Base-by-base conservation (phyloP, 2,113 vertebrate genomes). In the Peucedramus taeniatus region DNA sequence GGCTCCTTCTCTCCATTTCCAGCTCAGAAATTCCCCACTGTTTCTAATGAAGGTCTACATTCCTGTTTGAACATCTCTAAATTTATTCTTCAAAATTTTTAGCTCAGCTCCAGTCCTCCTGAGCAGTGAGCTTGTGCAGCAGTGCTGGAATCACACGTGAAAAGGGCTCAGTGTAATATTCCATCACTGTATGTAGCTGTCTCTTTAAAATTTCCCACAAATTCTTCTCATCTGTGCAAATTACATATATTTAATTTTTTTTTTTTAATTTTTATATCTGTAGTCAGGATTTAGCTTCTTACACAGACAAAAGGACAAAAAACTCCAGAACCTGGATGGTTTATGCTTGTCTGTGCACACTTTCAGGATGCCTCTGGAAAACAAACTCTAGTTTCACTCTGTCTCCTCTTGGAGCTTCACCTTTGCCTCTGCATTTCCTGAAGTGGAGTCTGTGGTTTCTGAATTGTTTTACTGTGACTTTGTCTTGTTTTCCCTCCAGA, bases 351-450 rank as follows among this genome's bases (percentile, higher is more conserved):
- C 50, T 57, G 7, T 20, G 26, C 37, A 37, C 61, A 44, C 64
- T 83, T 84, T 59, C 45, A 42, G n/a, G 39, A 47, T 47, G 20
- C 11, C 35, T 47, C 90, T 88, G 30, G 40, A 74, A 88, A 95
- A 70, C 6, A 23, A 90, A 13, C 30, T 68, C 16, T 11, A 8
- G 9, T 86, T 94, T 59, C 35, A 6, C 30, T 86, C 71, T 0
- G 0, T 39, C 57, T 85, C 33, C 33, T 93, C 50, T 65, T 42
- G 51, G 35, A 86, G 60, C 39, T 90, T 92, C 79, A 92, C 92
- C 88, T 97, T 92, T 90, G 86, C 35, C 54, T 94, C 83, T 90
- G 66, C 42, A 26, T 94, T 93, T 93, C 69, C 54, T 89, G 79
- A 83, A 80, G 70, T 18, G 56, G 45, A 90, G 60, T 37, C 68